Percentiles rank a stretch among this genome's conserved stretches.
phyloP scores from a whole-genome alignment of 2,888 invertebrate species.

The Osmoderma eremita region DNA sequence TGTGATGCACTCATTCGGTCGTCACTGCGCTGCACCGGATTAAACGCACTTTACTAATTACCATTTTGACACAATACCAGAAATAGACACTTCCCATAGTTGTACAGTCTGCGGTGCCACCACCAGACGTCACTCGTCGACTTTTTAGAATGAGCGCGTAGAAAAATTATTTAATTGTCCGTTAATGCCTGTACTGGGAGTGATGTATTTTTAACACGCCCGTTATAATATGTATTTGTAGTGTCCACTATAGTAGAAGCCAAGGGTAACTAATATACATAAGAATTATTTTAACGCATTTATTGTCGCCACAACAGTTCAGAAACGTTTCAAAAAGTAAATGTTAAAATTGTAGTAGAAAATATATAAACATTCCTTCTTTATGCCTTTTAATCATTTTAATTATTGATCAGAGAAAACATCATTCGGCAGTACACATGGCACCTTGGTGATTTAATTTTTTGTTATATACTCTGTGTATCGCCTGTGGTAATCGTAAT shows the following conservation, averaged over 20 bases:
- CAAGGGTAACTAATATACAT: too few species aligned
- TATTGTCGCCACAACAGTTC: too few species aligned
- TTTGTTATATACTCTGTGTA: too few species aligned
- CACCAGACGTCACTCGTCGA: background rate
- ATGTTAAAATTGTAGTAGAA: too few species aligned
- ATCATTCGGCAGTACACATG: too few species aligned
- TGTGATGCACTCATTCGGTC: constrained; percentile 44
- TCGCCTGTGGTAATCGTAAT: too few species aligned
- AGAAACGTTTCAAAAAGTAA: too few species aligned
- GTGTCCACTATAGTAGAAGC: background rate
- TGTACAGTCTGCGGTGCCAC: constrained; percentile 14
- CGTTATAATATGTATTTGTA: constrained; percentile 4
- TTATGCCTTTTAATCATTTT: too few species aligned
- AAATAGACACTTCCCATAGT: constrained; percentile 37
- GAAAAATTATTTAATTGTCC: constrained; percentile 23
- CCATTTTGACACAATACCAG: constrained; percentile 40
- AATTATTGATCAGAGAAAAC: too few species aligned
- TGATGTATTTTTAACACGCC: constrained; percentile 7
- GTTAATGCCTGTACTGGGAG: constrained; percentile 4
- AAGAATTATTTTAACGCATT: too few species aligned
- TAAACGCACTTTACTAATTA: constrained; percentile 41
- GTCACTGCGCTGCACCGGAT: constrained; percentile 33
- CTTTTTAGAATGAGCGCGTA: background rate
- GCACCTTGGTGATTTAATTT: too few species aligned
- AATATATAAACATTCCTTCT: too few species aligned